Percentiles rank a stretch among this genome's conserved stretches.
phyloP scores from a whole-genome alignment of 2,797 vertebrate genomes.

The Okamejei kenojei region DNA sequence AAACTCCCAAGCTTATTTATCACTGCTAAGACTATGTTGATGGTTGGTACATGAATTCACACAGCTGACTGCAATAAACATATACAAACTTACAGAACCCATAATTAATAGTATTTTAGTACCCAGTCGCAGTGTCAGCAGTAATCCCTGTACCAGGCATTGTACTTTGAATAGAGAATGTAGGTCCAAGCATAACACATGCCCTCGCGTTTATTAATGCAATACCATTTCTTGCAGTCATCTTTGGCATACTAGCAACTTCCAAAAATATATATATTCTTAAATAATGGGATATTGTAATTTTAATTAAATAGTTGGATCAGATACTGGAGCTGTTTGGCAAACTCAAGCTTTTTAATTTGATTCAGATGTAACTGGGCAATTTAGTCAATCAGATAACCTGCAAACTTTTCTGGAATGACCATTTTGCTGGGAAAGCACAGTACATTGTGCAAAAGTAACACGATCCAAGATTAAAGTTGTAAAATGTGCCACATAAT shows the following conservation, averaged over 20 bases:
- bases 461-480: not conserved
- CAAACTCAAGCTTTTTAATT: conserved; percentile 23
- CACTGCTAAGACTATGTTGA: not conserved
- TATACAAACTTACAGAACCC: not conserved
- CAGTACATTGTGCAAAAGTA: not conserved
- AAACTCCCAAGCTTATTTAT: not conserved
- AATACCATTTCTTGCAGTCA: conserved; percentile 6
- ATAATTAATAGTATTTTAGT: not conserved
- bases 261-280: not conserved
- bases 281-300: not conserved
- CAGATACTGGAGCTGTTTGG: not conserved
- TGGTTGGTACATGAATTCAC: too few species aligned
- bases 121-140: too few species aligned
- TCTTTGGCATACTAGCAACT: not conserved
- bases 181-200: conserved; percentile 25
- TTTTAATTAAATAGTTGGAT: not conserved
- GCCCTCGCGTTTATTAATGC: conserved; percentile 3
- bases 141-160: not conserved
- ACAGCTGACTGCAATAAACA: not conserved
- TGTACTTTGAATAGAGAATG: not conserved
- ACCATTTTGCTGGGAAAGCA: not conserved
- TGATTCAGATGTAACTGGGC: not conserved
- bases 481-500: not conserved
- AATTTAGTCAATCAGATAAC: not conserved
- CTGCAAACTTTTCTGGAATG: not conserved